Percentiles rank a stretch among this genome's conserved stretches.
These are phyloP conservation scores for Mugil cephalus DNA, from an alignment of 2,113 vertebrate species.

Conservation along the genomic window DNA sequence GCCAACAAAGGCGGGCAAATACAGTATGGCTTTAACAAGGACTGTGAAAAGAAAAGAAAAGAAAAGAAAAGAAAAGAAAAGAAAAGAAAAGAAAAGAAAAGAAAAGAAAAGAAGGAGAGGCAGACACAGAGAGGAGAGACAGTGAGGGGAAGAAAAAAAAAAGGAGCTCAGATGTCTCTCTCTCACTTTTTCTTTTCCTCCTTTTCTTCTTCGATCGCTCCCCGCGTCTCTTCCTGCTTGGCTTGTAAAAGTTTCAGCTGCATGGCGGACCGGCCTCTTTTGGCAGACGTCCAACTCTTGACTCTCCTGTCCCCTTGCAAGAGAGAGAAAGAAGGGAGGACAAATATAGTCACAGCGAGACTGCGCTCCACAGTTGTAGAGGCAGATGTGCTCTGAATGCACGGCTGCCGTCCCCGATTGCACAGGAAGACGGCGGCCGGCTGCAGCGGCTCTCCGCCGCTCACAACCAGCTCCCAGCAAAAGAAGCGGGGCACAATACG, in stretches of 20 bases:
- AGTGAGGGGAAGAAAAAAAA: conserved; percentile 41
- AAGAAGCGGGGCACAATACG: neutral
- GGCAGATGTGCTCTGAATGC: conserved; percentile 48
- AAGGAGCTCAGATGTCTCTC: conserved; percentile 53
- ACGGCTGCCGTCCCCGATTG: conserved; percentile 5
- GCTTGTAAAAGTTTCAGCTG: conserved; percentile 85
- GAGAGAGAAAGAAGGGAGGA: conserved; percentile 62
- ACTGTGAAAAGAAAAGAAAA: conserved; percentile 33
- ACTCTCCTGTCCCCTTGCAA: conserved; percentile 70
- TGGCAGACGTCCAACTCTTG: conserved; percentile 80
- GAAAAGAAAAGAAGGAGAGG: conserved; percentile 36
- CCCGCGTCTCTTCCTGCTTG: conserved; percentile 81
- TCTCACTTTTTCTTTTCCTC: conserved; percentile 68
- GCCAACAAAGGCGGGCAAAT: conserved; percentile 74
- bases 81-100: conserved; percentile 29
- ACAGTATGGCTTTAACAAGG: conserved; percentile 74
- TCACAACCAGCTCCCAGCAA: neutral
- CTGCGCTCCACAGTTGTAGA: conserved; percentile 43
- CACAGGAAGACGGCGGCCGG: neutral
- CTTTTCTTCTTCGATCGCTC: conserved; percentile 69
- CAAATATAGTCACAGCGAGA: conserved; percentile 74
- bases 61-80: conserved; percentile 27
- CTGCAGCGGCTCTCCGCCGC: neutral
- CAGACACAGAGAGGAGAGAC: conserved; percentile 48
- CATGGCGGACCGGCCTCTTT: conserved; percentile 78